Base-by-base conservation (phyloP, 2,113 vertebrate genomes). In the Trogon melanurus region DNA sequence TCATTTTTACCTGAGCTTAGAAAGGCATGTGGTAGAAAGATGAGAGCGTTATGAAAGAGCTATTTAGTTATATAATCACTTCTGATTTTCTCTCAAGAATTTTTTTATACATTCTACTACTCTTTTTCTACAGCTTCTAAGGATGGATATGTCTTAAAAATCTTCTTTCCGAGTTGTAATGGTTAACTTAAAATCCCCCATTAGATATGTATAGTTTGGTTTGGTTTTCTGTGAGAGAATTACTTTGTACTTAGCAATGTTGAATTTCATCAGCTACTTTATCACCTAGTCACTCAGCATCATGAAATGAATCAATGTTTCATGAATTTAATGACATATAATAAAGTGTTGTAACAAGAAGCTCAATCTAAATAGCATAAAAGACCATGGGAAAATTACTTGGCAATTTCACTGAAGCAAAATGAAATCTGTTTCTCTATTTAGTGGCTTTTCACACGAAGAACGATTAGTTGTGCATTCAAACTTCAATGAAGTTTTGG, bases 221-320 rank as follows among this genome's bases (percentile, higher is more conserved):
- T 72, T 72, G 29, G 34, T 93, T 89, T 89, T 82, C 48, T 76
- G 21, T 67, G 81, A 75, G 26, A 93, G 16, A 93, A 72, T 53
- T 93, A 41, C 34, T 92, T 95, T 56, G 58, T 65, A 36, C 48
- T 88, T 88, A 72, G 10, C 66, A 56, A 6, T 25, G 61, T 30
- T 53, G 32, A 94, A 85, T 91, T 93, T 95, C 22, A 75, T 87
- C 61, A 89, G 58, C 38, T 74, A 38, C 45, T 95, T 90, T 91
- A 89, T 89, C 85, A 89, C 76, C 84, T 60, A 89, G 60, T 82
- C 70, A 69, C 18, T 88, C 58, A 57, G 20, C 66, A 85, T 81
- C 70, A 76, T 65, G 53, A 95, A 27, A 94, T 69, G 76, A 95
- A 94, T 89, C 62, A 91, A 85, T 85, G 50, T 91, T 94, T 95